phyloP scores from a whole-genome alignment of 2,888 invertebrate species.

The Gari tellinella region DNA sequence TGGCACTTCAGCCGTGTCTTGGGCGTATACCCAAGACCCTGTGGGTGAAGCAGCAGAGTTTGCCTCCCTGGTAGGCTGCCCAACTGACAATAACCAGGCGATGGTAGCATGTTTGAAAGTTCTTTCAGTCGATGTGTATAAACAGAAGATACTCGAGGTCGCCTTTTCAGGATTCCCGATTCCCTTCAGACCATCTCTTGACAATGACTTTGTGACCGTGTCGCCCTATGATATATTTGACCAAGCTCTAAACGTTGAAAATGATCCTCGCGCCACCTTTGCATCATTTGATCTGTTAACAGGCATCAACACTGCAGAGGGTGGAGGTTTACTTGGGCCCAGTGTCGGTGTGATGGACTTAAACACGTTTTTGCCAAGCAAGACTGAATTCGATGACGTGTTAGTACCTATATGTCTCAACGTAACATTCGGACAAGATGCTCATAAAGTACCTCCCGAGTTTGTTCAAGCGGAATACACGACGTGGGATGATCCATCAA shows the following conservation, averaged over 20 bases:
- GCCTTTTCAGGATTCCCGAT: conserved; percentile 80
- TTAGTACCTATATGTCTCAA: background rate
- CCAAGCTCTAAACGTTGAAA: too few species aligned
- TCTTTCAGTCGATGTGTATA: conserved; percentile 27
- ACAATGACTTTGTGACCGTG: too few species aligned
- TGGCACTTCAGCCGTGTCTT: conserved; percentile 54
- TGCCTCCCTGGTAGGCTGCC: conserved; percentile 63
- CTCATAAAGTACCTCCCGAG: background rate
- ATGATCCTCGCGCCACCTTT: background rate
- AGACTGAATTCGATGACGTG: background rate
- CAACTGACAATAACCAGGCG: conserved; percentile 17
- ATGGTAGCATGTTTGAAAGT: conserved; percentile 49
- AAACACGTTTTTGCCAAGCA: conserved; percentile 84
- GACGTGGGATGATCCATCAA: conserved; percentile 16
- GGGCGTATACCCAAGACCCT: conserved; percentile 57
- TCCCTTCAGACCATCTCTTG: conserved; percentile 88
- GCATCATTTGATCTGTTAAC: conserved; percentile 90
- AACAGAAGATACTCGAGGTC: conserved; percentile 30
- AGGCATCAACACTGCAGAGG: conserved; percentile 97
- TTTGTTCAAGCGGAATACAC: conserved; percentile 26
- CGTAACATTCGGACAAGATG: conserved; percentile 1
- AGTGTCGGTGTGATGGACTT: conserved; percentile 91
- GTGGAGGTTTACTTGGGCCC: conserved; percentile 80
- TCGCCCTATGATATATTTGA: too few species aligned
- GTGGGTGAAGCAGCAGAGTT: conserved; percentile 89